Evolutionary conservation across 2,113 vertebrate genomes (phyloP), one percentile per base, ranked within the genome.

Genomic region (Cyphomyrus discorhynchus): DNA sequence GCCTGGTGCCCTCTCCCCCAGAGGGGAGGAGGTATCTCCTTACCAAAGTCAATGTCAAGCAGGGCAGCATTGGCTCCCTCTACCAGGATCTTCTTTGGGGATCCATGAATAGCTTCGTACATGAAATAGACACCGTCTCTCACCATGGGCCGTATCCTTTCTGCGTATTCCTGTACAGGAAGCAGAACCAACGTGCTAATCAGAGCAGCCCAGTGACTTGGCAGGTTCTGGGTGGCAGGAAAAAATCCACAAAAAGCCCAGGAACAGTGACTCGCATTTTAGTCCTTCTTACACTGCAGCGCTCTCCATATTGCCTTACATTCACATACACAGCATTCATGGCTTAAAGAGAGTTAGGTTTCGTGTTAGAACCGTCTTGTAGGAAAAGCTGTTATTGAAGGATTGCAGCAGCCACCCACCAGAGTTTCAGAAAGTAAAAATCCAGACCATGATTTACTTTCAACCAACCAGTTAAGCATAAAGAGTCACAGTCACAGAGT

Each of bases 41-140:
- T 93, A 99, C 98, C 98, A 87, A 99, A 99, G 94, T 99, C 98
- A 58, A 99, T 99, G 95, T 99, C 98, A 1, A 99, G 97, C 46
- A 99, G 96, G 77, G 98, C 98, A 5, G 98, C 98, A 9, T 99
- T 99, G 91, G 98, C 98, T n/a, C 98, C 98, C 94, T 99, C 98
- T 88, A 98, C 98, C 77, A 99, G 96, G 90, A 99, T 98, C 91
- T 98, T 99, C 96, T 99, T 99, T 19, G 96, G 95, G 82, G 97
- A 88, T 70, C 98, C 98, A 1, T 99, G 98, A 89, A 99, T 96
- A 1, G 98, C 97, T 93, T 99, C 98, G 0, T 98, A 98, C 98
- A 99, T 98, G 93, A 98, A 99, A 93, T 99, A 98, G 3, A 99
- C 97, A 0, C 98, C 98, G 3, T 99, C 98, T 89, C 97, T 96